Conservation (phyloP, 2,797 vertebrate genomes). For the Chaetodon trifasciatus region DNA sequence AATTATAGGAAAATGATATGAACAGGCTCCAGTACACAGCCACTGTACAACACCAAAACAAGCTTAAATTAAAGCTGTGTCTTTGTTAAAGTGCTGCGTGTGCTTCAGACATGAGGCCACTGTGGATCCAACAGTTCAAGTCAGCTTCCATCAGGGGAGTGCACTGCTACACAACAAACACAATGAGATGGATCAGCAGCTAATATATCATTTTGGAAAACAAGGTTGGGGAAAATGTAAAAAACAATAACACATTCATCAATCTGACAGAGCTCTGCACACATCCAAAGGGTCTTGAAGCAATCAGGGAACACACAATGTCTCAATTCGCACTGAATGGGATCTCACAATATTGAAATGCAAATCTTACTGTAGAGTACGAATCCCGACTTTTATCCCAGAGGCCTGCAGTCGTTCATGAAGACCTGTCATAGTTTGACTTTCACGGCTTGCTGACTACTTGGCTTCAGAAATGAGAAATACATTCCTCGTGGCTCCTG, state of each 20-base stretch:
- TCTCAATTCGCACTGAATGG: constrained; percentile 58
- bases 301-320: constrained; percentile 63
- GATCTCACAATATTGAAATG: constrained; percentile 46
- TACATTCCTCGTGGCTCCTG: constrained; percentile 40
- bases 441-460: constrained; percentile 41
- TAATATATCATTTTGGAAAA: constrained; percentile 60
- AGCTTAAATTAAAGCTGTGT: not conserved
- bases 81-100: not conserved
- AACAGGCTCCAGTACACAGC: constrained; percentile 1
- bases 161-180: constrained; percentile 53
- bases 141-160: constrained; percentile 8
- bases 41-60: constrained; percentile 22
- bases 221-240: constrained; percentile 25
- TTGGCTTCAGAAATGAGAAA: constrained; percentile 61
- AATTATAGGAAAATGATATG: not conserved
- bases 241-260: constrained; percentile 70
- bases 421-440: constrained; percentile 62
- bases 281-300: constrained; percentile 70
- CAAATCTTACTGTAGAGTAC: constrained; percentile 43
- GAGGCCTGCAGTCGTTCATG: constrained; percentile 53
- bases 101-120: not conserved
- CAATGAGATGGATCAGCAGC: constrained; percentile 47
- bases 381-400: constrained; percentile 45
- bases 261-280: constrained; percentile 61
- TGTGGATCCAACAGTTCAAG: constrained; percentile 32